Evolutionary conservation across 2,113 vertebrate genomes (phyloP), one percentile per base, ranked within the genome.

Genomic region (Pipra filicauda): DNA sequence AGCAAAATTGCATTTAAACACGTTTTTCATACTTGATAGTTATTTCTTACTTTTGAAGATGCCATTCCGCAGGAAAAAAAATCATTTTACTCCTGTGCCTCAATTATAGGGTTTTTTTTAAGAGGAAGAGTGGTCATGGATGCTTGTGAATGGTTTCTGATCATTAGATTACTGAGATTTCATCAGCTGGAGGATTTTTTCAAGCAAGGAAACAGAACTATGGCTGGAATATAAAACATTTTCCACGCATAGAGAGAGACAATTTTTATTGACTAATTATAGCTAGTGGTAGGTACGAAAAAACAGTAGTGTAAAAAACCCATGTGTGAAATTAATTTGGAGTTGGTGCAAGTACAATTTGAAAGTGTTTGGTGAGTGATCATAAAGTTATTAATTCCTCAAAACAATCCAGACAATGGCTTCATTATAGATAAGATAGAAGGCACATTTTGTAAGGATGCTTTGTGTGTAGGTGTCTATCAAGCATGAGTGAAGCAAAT

Each of bases 181-280:
- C 65, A 93, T 91, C 52, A 84, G n/a, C 12, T 52, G n/a, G 78
- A 43, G 59, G 33, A 37, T 81, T 97, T 93, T 97, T 46, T 89
- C 64, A 94, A 94, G 44, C 57, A 96, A 90, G 79, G 37, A 85
- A 62, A 85, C 91, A 84, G 16, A 97, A 65, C 35, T 73, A 41
- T 81, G 18, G 3, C 15, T 65, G 19, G 54, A 83, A 6, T 85
- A 88, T 92, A 76, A 77, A 95, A 51, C 9, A n/a, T 85, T 71
- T 93, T 96, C 22, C 33, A 91, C 67, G n/a, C 64, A 83, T 37
- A 67, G 18, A 89, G 7, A 69, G n/a, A 95, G n/a, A 89, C 39
- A 85, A 66, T 95, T 97, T 95, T 91, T 73, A 96, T 51, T 92
- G 59, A 84, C 48, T 96, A 96, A 95, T 96, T 95, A 93, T 67